phyloP scores from a whole-genome alignment of 2,888 invertebrate species.

The Protodeltote pygarga region DNA sequence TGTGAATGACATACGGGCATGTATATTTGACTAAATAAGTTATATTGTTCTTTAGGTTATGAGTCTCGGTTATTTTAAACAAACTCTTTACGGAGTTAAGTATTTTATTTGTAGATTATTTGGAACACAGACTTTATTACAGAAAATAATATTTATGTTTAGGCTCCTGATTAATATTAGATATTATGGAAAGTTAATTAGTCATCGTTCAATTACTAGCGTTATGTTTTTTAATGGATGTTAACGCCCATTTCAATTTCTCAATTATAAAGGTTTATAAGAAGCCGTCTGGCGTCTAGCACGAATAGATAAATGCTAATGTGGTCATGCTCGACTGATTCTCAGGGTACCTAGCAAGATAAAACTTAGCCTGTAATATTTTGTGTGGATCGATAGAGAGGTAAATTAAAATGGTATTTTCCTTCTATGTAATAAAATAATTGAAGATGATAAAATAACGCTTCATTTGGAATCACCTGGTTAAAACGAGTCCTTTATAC shows the following conservation, averaged over 20 bases:
- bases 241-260: slow-evolving; percentile 54
- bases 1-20: slow-evolving; percentile 66
- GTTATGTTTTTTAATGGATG: slow-evolving; percentile 19
- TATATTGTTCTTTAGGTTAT: slow-evolving; percentile 38
- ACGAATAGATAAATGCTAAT: slow-evolving; percentile 62
- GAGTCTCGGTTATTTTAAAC: slow-evolving; percentile 3
- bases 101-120: background rate
- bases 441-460: slow-evolving; percentile 25
- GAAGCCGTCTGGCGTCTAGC: slow-evolving; percentile 52
- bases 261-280: slow-evolving; percentile 54
- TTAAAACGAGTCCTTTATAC: no score
- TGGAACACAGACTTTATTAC: no score
- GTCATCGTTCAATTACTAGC: no score
- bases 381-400: slow-evolving; percentile 21
- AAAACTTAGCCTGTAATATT: slow-evolving; percentile 39
- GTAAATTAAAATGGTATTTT: slow-evolving; percentile 31
- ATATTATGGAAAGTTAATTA: no score
- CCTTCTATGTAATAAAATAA: slow-evolving; percentile 25
- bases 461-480: slow-evolving; percentile 8
- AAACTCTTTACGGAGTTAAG: background rate
- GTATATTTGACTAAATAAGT: slow-evolving; percentile 42
- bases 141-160: no score
- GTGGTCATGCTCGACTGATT: slow-evolving; percentile 61
- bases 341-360: slow-evolving; percentile 26
- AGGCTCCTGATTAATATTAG: no score